These are phyloP conservation scores for Leptura quadrifasciata DNA, from an alignment of 2,888 invertebrate species.

Conservation along the genomic window DNA sequence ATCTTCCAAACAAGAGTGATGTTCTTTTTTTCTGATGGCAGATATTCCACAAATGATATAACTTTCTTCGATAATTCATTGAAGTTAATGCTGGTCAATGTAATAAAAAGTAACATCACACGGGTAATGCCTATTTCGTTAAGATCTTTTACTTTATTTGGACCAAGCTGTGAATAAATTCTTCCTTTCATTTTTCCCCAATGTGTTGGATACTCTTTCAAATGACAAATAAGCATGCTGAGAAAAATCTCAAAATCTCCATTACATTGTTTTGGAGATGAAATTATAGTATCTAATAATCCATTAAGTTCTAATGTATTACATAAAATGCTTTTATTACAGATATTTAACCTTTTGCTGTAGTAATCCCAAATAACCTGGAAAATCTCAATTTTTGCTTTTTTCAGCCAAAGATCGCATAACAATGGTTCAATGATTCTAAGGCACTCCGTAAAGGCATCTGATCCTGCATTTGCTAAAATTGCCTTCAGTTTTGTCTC, in stretches of 20 bases:
- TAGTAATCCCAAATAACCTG: conserved; percentile 71
- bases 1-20: conserved; percentile 64
- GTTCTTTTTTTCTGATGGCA: conserved; percentile 62
- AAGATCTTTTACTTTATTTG: conserved; percentile 68
- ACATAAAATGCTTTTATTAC: conserved; percentile 55
- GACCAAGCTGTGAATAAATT: conserved; percentile 71
- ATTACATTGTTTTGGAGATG: conserved; percentile 55
- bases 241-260: conserved; percentile 69
- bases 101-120: conserved; percentile 66
- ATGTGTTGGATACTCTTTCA: conserved; percentile 66
- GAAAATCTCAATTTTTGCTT: conserved; percentile 67
- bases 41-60: conserved; percentile 61
- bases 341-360: conserved; percentile 66
- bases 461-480: conserved; percentile 52
- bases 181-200: conserved; percentile 71
- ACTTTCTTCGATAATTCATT: conserved; percentile 68
- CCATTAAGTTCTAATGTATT: conserved; percentile 56
- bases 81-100: conserved; percentile 64
- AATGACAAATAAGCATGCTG: conserved; percentile 65
- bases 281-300: conserved; percentile 60
- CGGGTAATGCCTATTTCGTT: conserved; percentile 66
- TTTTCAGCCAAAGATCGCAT: conserved; percentile 65
- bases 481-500: conserved; percentile 63
- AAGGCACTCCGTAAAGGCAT: conserved; percentile 61
- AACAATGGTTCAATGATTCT: conserved; percentile 64